Base-by-base conservation (phyloP, 2,113 vertebrate genomes). In the Ramphastos sulfuratus region DNA sequence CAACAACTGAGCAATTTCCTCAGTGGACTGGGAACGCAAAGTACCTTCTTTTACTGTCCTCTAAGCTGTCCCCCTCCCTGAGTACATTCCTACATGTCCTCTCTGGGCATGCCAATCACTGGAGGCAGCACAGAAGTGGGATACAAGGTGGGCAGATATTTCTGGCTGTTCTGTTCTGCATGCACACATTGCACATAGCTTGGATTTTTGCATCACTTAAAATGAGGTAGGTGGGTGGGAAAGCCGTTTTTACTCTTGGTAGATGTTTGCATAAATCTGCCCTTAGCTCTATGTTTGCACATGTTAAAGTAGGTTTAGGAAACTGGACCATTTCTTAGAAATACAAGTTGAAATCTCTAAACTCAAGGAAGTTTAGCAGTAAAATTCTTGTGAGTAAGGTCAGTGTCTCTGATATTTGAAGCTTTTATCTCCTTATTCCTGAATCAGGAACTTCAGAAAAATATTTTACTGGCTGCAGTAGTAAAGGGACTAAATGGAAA, bases 161-260 rank as follows among this genome's bases (percentile, higher is more conserved):
- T 89, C 72, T 76, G 63, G 10, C 70, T 19, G 19, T 27, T 80
- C 55, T 90, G 59, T 91, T 92, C 61, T 61, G 24, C 4, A 4
- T 84, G 76, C 19, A 35, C 30, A 44, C 24, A 15, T 52, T 59
- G 65, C 87, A 83, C 82, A 75, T 85, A 89, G 60, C 37, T 91
- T 65, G n/a, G 72, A 92, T 91, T 92, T 88, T 82, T 91, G 44
- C 58, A 72, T 59, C n/a, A 6, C 76, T 87, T 92, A n/a, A 74
- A 89, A 83, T 72, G 56, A 89, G 42, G 79, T 67, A 61, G 44
- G 79, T 1, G 48, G 63, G n/a, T 75, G 50, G 87, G 39, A 67
- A 61, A 52, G 16, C 63, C 5, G 30, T 58, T 72, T 86, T 69
- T 72, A 16, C 7, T 39, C 18, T 65, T 64, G 15, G 15, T 78